Percentiles rank a stretch among this genome's conserved stretches.
phyloP scores from a whole-genome alignment of 2,888 invertebrate genomes.

The Silvanus unidentatus region DNA sequence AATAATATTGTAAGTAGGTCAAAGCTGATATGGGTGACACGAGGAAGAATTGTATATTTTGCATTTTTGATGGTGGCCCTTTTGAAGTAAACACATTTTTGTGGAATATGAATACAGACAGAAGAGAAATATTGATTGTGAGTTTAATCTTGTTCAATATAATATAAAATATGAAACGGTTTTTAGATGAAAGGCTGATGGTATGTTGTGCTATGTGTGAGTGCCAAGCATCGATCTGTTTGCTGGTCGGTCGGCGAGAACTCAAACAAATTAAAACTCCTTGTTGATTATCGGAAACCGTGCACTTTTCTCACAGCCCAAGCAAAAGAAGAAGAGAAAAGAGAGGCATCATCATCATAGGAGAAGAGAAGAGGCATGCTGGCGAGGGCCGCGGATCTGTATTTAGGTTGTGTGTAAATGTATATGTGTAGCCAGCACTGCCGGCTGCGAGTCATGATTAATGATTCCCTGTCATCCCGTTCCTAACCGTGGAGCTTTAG shows the following conservation, averaged over 20 bases:
- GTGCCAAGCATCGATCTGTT: conserved; percentile 18
- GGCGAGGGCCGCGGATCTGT: conserved; percentile 39
- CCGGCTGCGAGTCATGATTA: conserved; percentile 47
- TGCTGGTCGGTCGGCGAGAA: conserved; percentile 25
- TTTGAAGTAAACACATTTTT: too few relatives aligned
- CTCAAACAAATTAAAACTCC: conserved; percentile 42
- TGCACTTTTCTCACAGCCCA: conserved; percentile 41
- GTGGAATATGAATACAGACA: too few relatives aligned
- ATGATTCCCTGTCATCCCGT: conserved; percentile 45
- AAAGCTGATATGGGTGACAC: conserved; percentile 7
- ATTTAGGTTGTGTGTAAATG: conserved; percentile 36
- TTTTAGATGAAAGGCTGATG: conserved; percentile 3
- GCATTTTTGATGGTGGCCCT: too few relatives aligned
- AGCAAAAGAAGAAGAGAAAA: conserved; percentile 4
- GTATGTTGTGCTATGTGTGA: neutral
- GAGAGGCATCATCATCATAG: conserved; percentile 7
- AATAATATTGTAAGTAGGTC: conserved; percentile 27
- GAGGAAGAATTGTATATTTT: too few relatives aligned
- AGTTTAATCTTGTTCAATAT: too few relatives aligned
- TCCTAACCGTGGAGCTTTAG: conserved; percentile 47
- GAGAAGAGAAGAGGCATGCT: too few relatives aligned
- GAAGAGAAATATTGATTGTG: too few relatives aligned
- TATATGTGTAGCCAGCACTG: conserved; percentile 18
- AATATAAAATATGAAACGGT: neutral
- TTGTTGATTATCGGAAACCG: conserved; percentile 42